Evolutionary conservation across 1,140 invertebrate genomes (phyloP).

Genomic region (Ceratina calcarata): DNA sequence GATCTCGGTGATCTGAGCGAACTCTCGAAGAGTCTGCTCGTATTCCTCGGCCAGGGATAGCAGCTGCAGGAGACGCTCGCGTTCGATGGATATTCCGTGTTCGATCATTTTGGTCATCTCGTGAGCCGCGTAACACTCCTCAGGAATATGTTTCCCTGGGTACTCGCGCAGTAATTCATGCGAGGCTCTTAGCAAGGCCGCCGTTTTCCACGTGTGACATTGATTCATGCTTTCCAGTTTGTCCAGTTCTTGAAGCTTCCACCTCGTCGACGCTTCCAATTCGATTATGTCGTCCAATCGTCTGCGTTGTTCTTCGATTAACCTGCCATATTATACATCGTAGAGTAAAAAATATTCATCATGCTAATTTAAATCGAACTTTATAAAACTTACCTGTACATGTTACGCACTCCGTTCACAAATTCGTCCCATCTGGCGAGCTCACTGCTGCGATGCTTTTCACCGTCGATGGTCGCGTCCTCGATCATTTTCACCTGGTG

Average conservation of each 20-base stretch:
- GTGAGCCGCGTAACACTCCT: slow-evolving; percentile 83
- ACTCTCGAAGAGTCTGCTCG: slow-evolving; percentile 91
- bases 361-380: too few relatives aligned
- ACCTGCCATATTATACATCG: slow-evolving; percentile 50
- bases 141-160: slow-evolving; percentile 84
- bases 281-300: slow-evolving; percentile 82
- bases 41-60: slow-evolving; percentile 90
- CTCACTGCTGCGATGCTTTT: slow-evolving; percentile 82
- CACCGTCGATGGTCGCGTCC: slow-evolving; percentile 80
- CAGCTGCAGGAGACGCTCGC: slow-evolving; percentile 87
- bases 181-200: slow-evolving; percentile 80
- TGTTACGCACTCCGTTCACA: slow-evolving; percentile 81
- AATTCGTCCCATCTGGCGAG: slow-evolving; percentile 87
- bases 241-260: slow-evolving; percentile 85
- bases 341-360: too few relatives aligned
- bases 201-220: slow-evolving; percentile 79
- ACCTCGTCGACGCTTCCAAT: slow-evolving; percentile 82
- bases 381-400: slow-evolving; percentile 74
- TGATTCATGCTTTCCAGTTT: slow-evolving; percentile 84
- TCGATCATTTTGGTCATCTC: slow-evolving; percentile 86
- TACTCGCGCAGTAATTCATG: slow-evolving; percentile 83
- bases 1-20: slow-evolving; percentile 90
- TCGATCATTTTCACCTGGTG: slow-evolving; percentile 79
- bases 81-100: slow-evolving; percentile 84
- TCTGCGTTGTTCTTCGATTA: slow-evolving; percentile 81